Evolutionary conservation across 2,113 vertebrate species (phyloP).

Genomic region (Siphamia tubifer): DNA sequence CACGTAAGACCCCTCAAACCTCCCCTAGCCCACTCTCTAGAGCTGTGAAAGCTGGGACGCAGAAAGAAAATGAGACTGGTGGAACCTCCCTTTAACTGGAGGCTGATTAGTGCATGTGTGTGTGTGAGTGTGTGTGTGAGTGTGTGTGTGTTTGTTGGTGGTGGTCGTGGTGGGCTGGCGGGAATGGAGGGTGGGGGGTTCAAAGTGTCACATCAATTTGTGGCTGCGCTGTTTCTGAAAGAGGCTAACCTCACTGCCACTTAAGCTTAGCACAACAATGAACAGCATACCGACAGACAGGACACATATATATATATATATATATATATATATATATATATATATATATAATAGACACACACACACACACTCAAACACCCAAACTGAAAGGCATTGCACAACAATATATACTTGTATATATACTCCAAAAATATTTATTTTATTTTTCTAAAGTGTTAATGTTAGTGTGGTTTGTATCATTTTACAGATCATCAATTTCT

Average conservation of each 20-base stretch:
- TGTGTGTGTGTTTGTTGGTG: constrained; percentile 21
- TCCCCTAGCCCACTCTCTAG: constrained; percentile 34
- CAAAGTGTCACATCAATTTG: constrained; percentile 78
- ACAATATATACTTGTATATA: too few relatives aligned
- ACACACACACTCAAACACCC: neutral
- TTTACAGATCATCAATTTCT: too few relatives aligned
- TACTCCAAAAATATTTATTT: too few relatives aligned
- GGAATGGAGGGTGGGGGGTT: constrained; percentile 47
- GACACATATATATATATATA: constrained; percentile 50
- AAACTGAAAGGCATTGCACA: neutral
- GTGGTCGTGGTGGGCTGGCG: constrained; percentile 7
- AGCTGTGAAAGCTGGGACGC: constrained; percentile 72
- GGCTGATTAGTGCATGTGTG: constrained; percentile 44
- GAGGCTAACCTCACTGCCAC: constrained; percentile 79
- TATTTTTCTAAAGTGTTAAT: too few relatives aligned
- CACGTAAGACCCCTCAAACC: constrained; percentile 53
- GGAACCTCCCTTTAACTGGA: constrained; percentile 61
- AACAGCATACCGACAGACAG: constrained; percentile 55
- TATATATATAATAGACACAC: too few relatives aligned
- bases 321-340: too few relatives aligned
- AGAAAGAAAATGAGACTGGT: constrained; percentile 65
- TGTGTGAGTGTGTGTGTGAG: constrained; percentile 19
- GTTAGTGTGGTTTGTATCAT: too few relatives aligned
- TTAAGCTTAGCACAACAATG: constrained; percentile 64
- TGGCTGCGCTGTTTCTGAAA: constrained; percentile 73